A percentile compares a stretch with the other conserved stretches of the same genome.
Evolutionary conservation across 2,113 vertebrate species (phyloP).

Genomic region (Vulpes vulpes): DNA sequence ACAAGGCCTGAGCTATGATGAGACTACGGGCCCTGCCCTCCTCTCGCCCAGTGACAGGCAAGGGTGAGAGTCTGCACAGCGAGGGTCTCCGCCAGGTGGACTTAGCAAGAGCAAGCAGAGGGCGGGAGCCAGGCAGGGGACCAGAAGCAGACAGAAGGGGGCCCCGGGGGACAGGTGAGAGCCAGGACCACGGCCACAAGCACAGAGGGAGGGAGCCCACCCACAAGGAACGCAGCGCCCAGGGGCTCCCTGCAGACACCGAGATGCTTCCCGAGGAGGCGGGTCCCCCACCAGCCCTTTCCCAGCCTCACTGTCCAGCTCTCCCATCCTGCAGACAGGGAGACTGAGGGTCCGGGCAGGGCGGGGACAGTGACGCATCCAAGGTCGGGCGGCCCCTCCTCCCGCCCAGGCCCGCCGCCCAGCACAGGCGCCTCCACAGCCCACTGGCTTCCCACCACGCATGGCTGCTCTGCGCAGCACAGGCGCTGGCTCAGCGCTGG

Average conservation of each 20-base stretch:
- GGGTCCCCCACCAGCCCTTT: background rate
- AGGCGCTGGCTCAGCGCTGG: background rate
- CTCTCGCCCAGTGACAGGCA: background rate
- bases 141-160: background rate
- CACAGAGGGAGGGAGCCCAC: fast-evolving
- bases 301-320: background rate
- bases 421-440: background rate
- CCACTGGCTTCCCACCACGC: background rate
- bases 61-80: background rate
- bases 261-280: background rate
- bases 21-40: background rate
- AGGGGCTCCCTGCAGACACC: background rate
- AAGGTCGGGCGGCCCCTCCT: background rate
- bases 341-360: background rate
- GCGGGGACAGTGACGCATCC: background rate
- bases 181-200: background rate
- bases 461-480: background rate
- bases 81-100: background rate
- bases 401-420: fast-evolving
- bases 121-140: background rate
- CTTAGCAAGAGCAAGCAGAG: background rate
- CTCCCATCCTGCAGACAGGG: background rate
- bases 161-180: background rate
- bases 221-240: fast-evolving
- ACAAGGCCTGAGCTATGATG: background rate